These are phyloP conservation scores for Amphimallon solstitiale DNA, from an alignment of 2,888 invertebrate genomes.

Conservation along the genomic window DNA sequence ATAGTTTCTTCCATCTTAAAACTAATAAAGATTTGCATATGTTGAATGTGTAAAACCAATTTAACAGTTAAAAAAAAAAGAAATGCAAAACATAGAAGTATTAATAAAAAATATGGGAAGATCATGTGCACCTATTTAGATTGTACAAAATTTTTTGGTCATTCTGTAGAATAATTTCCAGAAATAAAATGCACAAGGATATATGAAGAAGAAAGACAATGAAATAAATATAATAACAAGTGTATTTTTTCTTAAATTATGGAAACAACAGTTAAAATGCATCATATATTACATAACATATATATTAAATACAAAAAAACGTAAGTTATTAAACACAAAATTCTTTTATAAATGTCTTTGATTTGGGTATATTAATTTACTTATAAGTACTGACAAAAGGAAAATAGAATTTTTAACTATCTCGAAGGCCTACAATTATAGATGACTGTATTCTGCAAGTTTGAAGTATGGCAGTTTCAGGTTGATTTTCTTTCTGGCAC, in stretches of 20 bases:
- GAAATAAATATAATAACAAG: constrained; percentile 15
- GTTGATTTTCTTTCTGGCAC: constrained; percentile 54
- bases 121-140: too few species aligned
- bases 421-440: constrained; percentile 50
- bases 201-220: not conserved
- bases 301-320: constrained; percentile 27
- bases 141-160: too few species aligned
- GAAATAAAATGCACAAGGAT: too few species aligned
- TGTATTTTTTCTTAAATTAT: constrained; percentile 10
- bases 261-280: constrained; percentile 26
- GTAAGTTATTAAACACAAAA: constrained; percentile 20
- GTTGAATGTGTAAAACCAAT: too few species aligned
- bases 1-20: too few species aligned
- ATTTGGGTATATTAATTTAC: constrained; percentile 10
- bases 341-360: constrained; percentile 22
- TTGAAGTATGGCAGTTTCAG: constrained; percentile 54
- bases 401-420: constrained; percentile 31
- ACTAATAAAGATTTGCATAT: too few species aligned
- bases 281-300: constrained; percentile 15
- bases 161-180: too few species aligned
- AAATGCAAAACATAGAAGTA: too few species aligned
- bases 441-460: constrained; percentile 57
- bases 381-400: constrained; percentile 9
- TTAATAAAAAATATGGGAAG: too few species aligned
- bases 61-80: too few species aligned